These are phyloP conservation scores for Philhelius pedissequus DNA, from an alignment of 2,888 invertebrate genomes.

Conservation along the genomic window DNA sequence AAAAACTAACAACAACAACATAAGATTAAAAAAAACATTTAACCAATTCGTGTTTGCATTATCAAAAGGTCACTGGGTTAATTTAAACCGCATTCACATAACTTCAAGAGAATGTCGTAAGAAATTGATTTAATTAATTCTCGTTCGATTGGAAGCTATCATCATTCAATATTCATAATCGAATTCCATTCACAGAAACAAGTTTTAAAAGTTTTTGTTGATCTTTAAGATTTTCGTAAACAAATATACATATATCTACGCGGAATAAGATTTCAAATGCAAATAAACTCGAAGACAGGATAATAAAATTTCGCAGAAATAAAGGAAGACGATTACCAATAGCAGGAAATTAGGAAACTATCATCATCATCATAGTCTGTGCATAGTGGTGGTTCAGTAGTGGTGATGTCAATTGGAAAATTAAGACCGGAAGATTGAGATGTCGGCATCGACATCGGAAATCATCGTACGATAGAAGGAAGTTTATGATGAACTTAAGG, in stretches of 20 bases:
- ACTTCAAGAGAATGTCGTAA: conserved; percentile 2
- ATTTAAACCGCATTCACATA: conserved; percentile 18
- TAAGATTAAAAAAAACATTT: not conserved
- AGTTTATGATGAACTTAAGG: conserved; percentile 20
- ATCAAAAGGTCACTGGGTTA: conserved; percentile 29
- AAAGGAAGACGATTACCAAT: not conserved
- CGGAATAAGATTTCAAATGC: not conserved
- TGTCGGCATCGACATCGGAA: conserved; percentile 6
- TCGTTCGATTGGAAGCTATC: not conserved
- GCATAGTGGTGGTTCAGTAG: not conserved
- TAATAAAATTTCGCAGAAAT: not conserved
- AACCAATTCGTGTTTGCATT: not conserved
- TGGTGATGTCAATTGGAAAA: conserved; percentile 7
- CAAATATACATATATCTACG: too few species aligned
- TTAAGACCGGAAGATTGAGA: conserved; percentile 36
- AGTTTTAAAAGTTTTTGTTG: not conserved
- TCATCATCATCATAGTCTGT: too few species aligned
- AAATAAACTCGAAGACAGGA: not conserved
- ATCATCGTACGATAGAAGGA: not conserved
- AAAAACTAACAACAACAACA: not conserved
- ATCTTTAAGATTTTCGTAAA: not conserved
- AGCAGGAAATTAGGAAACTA: conserved; percentile 8
- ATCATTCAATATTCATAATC: conserved; percentile 4
- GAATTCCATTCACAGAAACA: not conserved
- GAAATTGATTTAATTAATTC: conserved; percentile 21